Conservation (phyloP, 1,140 invertebrate species). For the Drosophila virilis region DNA sequence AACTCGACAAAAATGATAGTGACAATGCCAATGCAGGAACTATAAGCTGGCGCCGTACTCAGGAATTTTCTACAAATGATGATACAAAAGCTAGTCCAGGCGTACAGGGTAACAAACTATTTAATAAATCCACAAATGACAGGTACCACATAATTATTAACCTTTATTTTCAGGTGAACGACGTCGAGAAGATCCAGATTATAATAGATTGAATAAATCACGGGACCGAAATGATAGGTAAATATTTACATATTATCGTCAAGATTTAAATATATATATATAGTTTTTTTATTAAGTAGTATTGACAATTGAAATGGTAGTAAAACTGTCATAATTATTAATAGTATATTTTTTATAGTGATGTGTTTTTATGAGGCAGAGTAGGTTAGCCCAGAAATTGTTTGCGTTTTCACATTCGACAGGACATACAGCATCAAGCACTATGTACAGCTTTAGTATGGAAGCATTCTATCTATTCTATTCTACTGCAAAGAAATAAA, state of each 20-base stretch:
- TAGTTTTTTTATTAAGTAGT: too few species aligned
- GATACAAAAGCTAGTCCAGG: slow-evolving; percentile 38
- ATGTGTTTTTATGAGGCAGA: too few species aligned
- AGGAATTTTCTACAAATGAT: slow-evolving; percentile 38
- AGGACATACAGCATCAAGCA: too few species aligned
- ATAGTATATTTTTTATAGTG: too few species aligned
- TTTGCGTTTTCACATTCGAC: too few species aligned
- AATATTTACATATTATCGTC: background rate
- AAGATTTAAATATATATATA: background rate
- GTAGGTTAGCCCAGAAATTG: too few species aligned
- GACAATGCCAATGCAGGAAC: slow-evolving; percentile 61
- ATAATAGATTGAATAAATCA: slow-evolving; percentile 42
- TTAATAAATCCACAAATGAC: too few species aligned
- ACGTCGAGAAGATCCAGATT: slow-evolving; percentile 42
- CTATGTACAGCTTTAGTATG: too few species aligned
- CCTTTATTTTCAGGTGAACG: slow-evolving; percentile 43
- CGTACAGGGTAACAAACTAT: slow-evolving; percentile 25
- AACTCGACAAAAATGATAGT: slow-evolving; percentile 71
- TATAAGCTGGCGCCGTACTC: slow-evolving; percentile 57
- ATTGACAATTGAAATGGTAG: too few species aligned
- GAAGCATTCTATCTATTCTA: too few species aligned
- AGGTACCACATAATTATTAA: background rate
- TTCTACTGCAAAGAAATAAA: too few species aligned
- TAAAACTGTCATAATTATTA: too few species aligned
- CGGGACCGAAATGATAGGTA: slow-evolving; percentile 60